phyloP scores from a whole-genome alignment of 2,113 vertebrate genomes.

The Rafetus swinhoei region DNA sequence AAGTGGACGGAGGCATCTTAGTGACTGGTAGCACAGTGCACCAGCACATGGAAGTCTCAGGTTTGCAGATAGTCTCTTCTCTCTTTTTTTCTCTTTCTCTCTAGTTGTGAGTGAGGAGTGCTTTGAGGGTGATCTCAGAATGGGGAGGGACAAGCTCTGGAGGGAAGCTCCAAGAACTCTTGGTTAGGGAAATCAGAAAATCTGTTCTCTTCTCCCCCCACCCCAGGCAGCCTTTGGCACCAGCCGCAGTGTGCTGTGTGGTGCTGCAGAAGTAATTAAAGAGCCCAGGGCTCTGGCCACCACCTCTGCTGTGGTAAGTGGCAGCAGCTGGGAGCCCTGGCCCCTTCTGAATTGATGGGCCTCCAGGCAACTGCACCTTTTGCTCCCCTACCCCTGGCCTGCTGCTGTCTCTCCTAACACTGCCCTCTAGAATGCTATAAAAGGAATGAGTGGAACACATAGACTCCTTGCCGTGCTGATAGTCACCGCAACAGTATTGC shows the following conservation, averaged over 20 bases:
- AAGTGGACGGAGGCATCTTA: not conserved
- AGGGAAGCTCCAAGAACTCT: not conserved
- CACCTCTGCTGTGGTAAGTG: no score
- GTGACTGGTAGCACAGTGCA: not conserved
- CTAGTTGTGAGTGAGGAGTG: not conserved
- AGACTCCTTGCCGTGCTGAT: not conserved
- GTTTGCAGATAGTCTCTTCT: not conserved
- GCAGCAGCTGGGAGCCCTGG: no score
- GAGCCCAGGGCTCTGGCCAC: no score
- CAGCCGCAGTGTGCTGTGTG: no score
- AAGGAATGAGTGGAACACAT: not conserved
- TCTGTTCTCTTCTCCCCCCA: not conserved
- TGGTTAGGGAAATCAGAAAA: not conserved
- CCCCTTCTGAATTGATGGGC: no score
- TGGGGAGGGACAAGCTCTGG: not conserved
- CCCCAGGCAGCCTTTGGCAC: no score
- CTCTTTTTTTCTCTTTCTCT: not conserved
- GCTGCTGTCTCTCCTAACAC: not conserved
- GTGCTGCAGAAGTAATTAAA: no score
- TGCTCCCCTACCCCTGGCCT: no score
- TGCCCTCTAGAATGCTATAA: not conserved
- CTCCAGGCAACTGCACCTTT: no score
- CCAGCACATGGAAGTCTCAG: not conserved
- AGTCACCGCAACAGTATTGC: not conserved
- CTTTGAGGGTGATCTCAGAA: not conserved